phyloP scores from a whole-genome alignment of 2,888 invertebrate genomes.

The Ormyrus labotus region DNA sequence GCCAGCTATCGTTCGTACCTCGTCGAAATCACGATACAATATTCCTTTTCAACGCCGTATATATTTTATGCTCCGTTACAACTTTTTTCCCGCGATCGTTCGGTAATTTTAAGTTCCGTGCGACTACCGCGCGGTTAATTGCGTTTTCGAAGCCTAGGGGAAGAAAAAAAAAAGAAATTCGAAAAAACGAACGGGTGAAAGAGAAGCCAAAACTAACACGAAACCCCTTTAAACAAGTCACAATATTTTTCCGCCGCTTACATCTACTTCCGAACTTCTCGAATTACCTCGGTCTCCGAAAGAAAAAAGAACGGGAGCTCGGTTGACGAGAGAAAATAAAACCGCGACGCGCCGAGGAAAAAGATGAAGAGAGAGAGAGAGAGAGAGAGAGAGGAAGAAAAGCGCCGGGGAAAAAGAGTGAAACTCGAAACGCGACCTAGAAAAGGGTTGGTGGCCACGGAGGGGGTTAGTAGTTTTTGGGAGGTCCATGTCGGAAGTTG shows the following conservation, averaged over 20 bases:
- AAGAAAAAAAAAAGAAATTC: neutral
- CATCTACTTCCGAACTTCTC: conserved; percentile 7
- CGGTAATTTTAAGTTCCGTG: neutral
- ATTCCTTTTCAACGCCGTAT: neutral
- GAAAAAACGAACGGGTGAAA: conserved; percentile 7
- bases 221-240: conserved; percentile 46
- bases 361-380: conserved; percentile 28
- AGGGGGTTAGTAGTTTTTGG: conserved; percentile 67
- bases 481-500: conserved; percentile 72
- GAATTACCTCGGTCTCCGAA: conserved; percentile 7
- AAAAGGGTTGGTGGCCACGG: conserved; percentile 60
- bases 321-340: neutral
- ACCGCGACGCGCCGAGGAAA: conserved; percentile 18
- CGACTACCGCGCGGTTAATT: neutral
- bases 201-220: conserved; percentile 22
- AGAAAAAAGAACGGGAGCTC: neutral
- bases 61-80: too few relatives aligned
- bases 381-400: conserved; percentile 35
- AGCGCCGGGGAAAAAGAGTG: conserved; percentile 36
- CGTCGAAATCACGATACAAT: conserved; percentile 18
- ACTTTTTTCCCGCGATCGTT: too few relatives aligned
- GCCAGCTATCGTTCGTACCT: too few relatives aligned
- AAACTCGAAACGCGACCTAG: conserved; percentile 53
- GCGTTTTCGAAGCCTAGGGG: neutral
- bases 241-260: conserved; percentile 52